Evolutionary conservation across 2,797 vertebrate genomes (phyloP).

Genomic region (Synaphobranchus kaupii): DNA sequence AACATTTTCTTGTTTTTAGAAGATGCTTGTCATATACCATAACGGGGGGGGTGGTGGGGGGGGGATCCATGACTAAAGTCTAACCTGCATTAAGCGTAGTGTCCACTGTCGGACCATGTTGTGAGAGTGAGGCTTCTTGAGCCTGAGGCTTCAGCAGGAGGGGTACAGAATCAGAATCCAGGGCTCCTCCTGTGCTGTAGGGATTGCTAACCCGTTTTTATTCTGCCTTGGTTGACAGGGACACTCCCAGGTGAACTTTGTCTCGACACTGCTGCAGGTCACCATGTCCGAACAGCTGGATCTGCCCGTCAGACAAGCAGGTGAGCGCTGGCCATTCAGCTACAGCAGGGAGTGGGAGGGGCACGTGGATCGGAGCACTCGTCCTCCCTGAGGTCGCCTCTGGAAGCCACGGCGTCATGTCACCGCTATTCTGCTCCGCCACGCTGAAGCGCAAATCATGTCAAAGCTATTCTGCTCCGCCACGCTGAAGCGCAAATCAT

Average conservation of each 20-base stretch:
- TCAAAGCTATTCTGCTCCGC: not conserved
- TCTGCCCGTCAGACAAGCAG: constrained; percentile 96
- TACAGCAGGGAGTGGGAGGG: not conserved
- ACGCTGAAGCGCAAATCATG: not conserved
- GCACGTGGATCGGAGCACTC: not conserved
- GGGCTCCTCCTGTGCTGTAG: not conserved
- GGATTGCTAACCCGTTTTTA: not conserved
- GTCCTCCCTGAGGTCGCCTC: not conserved
- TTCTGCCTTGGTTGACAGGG: constrained; percentile 71
- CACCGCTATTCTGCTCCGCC: not conserved
- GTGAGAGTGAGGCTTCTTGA: too few species aligned
- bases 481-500: not conserved
- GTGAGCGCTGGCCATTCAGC: constrained; percentile 66
- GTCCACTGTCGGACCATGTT: not conserved
- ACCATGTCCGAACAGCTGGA: constrained; percentile 98
- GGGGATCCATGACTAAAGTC: not conserved
- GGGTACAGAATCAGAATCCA: not conserved
- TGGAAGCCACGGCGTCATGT: not conserved
- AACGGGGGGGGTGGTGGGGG: not conserved
- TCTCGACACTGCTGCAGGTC: constrained; percentile 92
- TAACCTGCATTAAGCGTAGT: not conserved
- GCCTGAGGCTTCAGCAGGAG: too few species aligned
- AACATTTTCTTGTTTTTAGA: not conserved
- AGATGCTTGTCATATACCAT: not conserved
- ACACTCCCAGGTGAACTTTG: constrained; percentile 92